Evolutionary conservation across 2,888 invertebrate genomes (phyloP).

Genomic region (Hypselothyrea guttata): DNA sequence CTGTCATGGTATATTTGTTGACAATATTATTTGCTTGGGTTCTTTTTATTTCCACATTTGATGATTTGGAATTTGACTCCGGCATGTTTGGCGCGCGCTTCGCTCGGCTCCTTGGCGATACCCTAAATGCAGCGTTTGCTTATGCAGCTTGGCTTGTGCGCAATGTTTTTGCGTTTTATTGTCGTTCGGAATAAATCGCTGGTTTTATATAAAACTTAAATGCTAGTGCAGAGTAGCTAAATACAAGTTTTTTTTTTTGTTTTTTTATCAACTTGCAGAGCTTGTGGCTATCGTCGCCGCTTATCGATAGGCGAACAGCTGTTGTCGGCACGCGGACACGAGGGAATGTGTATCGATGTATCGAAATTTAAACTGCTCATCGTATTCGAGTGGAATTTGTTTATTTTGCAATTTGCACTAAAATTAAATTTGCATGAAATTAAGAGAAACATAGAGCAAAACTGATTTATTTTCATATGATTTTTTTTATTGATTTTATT

Average conservation of each 20-base stretch:
- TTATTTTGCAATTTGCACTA: no score
- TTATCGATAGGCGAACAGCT: conserved; percentile 43
- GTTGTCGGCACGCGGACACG: neutral
- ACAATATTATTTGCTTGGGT: conserved; percentile 7
- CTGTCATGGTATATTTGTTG: conserved; percentile 83
- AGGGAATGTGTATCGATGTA: neutral
- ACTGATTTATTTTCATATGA: no score
- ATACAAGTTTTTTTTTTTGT: conserved; percentile 1
- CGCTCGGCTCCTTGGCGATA: conserved; percentile 19
- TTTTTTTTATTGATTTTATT: no score
- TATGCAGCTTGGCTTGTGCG: conserved; percentile 4
- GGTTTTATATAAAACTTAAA: no score
- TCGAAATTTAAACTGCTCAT: no score
- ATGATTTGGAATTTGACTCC: conserved; percentile 24
- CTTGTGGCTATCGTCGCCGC: conserved; percentile 1
- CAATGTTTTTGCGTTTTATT: conserved; percentile 4
- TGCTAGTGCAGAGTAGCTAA: no score
- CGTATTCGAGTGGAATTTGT: no score
- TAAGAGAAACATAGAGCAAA: no score
- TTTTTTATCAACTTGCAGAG: no score
- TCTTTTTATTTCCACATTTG: no score
- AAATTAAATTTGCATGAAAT: no score
- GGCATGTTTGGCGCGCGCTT: conserved; percentile 26
- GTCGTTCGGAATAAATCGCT: conserved; percentile 13
- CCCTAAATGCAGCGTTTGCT: conserved; percentile 25